These are phyloP conservation scores for Camponotus fellah DNA, from an alignment of 2,888 invertebrate species.

Conservation along the genomic window DNA sequence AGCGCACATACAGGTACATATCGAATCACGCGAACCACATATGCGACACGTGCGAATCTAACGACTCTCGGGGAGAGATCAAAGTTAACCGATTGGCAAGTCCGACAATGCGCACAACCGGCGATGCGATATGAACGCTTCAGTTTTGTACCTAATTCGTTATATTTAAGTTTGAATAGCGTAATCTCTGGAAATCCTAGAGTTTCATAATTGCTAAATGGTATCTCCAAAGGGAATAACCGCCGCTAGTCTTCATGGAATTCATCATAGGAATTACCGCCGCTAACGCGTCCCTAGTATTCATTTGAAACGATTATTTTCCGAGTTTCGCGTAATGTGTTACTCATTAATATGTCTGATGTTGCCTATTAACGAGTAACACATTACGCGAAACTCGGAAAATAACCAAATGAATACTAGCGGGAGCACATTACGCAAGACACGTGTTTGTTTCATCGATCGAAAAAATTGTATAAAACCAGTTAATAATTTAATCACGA, in stretches of 20 bases:
- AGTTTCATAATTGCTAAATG: conserved; percentile 58
- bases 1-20: background rate
- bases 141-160: conserved; percentile 64
- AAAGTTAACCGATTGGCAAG: conserved; percentile 58
- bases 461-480: too few relatives aligned
- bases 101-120: conserved; percentile 39
- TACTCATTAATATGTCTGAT: too few relatives aligned
- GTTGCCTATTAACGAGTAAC: background rate
- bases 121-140: conserved; percentile 24
- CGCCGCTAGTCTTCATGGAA: conserved; percentile 51
- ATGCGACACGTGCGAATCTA: conserved; percentile 35
- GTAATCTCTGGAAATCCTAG: conserved; percentile 50
- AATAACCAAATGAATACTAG: conserved; percentile 19
- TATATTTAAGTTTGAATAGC: conserved; percentile 61
- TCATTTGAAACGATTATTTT: conserved; percentile 36
- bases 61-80: conserved; percentile 48
- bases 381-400: conserved; percentile 15
- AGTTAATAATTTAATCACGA: too few relatives aligned
- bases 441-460: background rate
- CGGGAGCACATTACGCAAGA: background rate
- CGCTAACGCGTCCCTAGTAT: conserved; percentile 9
- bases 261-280: conserved; percentile 36
- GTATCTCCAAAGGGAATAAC: conserved; percentile 36
- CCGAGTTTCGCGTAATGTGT: conserved; percentile 15
- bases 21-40: background rate